Evolutionary conservation across 92 coral and sea anemone genomes (phyloP).

Genomic region (Galaxea fascicularis): DNA sequence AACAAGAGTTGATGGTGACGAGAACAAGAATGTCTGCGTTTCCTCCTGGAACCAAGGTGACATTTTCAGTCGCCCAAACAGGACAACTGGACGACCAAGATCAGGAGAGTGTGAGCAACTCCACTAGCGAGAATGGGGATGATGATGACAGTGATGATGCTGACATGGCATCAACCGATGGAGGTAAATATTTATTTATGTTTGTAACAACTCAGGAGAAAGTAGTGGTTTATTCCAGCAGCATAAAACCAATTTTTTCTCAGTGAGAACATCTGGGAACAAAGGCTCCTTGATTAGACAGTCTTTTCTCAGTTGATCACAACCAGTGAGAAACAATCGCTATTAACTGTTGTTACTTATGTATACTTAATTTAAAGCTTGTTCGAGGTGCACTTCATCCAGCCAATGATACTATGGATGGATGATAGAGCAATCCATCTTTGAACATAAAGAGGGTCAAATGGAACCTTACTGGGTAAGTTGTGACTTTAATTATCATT

Average conservation of each 20-base stretch:
- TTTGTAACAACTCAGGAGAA: background rate
- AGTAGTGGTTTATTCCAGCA: background rate
- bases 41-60: constrained; percentile 14
- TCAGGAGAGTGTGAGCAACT: constrained; percentile 16
- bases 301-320: constrained; percentile 15
- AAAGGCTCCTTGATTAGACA: constrained; percentile 8
- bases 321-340: constrained; percentile 12
- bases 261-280: constrained; percentile 7
- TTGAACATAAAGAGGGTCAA: constrained; percentile 4
- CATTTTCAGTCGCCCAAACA: constrained; percentile 1
- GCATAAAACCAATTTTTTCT: constrained; percentile 5
- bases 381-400: constrained; percentile 15
- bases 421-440: constrained; percentile 14
- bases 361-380: constrained; percentile 12
- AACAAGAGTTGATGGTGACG: constrained; percentile 3
- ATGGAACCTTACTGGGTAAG: constrained; percentile 1
- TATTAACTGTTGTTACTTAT: constrained; percentile 4
- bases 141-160: constrained; percentile 15
- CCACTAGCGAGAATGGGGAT: constrained; percentile 12
- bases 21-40: constrained; percentile 9
- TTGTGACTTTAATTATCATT: constrained; percentile 5
- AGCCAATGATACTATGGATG: constrained; percentile 10
- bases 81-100: constrained; percentile 15
- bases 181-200: constrained; percentile 10
- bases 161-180: constrained; percentile 8